A percentile compares a stretch with the other conserved stretches of the same genome.
These are phyloP conservation scores for Procavia capensis DNA, from an alignment of 2,113 vertebrate species.

Conservation along the genomic window DNA sequence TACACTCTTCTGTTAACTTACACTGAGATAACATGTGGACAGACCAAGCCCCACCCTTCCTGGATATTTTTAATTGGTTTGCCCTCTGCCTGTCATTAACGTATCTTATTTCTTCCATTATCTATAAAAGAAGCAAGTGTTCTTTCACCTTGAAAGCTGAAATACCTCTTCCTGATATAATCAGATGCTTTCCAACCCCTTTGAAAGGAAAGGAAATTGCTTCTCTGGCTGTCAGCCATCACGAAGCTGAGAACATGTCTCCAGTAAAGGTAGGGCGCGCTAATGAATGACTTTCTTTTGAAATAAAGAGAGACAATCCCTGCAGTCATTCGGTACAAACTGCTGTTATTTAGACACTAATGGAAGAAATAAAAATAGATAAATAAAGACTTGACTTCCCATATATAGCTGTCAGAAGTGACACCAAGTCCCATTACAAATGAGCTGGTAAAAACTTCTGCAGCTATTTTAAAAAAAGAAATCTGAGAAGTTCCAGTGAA, in stretches of 20 bases:
- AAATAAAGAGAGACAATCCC: slow-evolving; percentile 83
- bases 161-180: slow-evolving; percentile 87
- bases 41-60: slow-evolving; percentile 76
- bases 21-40: slow-evolving; percentile 81
- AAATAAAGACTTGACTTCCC: slow-evolving; percentile 62
- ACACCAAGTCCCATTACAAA: background rate
- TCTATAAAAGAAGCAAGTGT: slow-evolving; percentile 86
- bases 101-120: slow-evolving; percentile 89
- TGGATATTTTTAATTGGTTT: slow-evolving; percentile 85
- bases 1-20: slow-evolving; percentile 83
- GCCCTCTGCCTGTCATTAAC: slow-evolving; percentile 83
- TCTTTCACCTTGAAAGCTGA: slow-evolving; percentile 88
- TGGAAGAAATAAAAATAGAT: slow-evolving; percentile 66
- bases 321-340: slow-evolving; percentile 80
- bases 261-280: slow-evolving; percentile 81
- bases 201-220: slow-evolving; percentile 88
- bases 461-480: slow-evolving; percentile 35
- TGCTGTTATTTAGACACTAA: slow-evolving; percentile 75
- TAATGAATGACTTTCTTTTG: slow-evolving; percentile 84
- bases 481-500: slow-evolving; percentile 5
- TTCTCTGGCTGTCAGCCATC: slow-evolving; percentile 88
- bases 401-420: slow-evolving; percentile 38
- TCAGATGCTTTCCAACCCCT: slow-evolving; percentile 80
- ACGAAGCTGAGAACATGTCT: slow-evolving; percentile 85
- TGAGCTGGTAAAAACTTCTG: background rate